These are phyloP conservation scores for Amphimallon solstitiale DNA, from an alignment of 2,888 invertebrate genomes.

Conservation along the genomic window DNA sequence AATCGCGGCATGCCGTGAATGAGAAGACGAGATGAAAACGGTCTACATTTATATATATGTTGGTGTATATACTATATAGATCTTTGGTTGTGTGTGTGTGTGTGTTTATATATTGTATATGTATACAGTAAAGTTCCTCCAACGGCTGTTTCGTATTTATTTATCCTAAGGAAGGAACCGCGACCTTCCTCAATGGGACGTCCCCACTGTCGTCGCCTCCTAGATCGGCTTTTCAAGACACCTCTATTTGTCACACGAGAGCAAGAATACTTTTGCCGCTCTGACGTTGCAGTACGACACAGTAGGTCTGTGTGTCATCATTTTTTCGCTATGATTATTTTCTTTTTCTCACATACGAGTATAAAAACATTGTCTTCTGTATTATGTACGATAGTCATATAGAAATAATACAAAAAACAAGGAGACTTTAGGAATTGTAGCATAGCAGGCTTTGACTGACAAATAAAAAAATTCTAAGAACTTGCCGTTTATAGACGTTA, in stretches of 20 bases:
- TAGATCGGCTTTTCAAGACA: slow-evolving; percentile 44
- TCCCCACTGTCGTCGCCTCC: slow-evolving; percentile 42
- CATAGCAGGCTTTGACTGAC: too few relatives aligned
- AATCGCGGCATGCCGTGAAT: slow-evolving; percentile 46
- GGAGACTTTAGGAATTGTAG: too few relatives aligned
- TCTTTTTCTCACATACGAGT: too few relatives aligned
- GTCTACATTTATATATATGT: slow-evolving; percentile 48
- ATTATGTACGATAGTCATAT: too few relatives aligned
- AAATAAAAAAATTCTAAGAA: too few relatives aligned
- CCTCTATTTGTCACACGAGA: slow-evolving; percentile 43
- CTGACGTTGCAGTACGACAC: too few relatives aligned
- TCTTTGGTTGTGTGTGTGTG: not conserved
- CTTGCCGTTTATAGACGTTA: too few relatives aligned
- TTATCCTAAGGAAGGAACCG: slow-evolving; percentile 49
- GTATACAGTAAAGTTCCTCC: slow-evolving; percentile 2
- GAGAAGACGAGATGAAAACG: slow-evolving; percentile 42
- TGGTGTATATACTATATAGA: not conserved
- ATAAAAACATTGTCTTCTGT: too few relatives aligned
- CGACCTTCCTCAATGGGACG: slow-evolving; percentile 51
- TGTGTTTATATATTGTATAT: not conserved
- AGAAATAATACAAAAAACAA: too few relatives aligned
- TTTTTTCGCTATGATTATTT: too few relatives aligned
- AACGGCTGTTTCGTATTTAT: slow-evolving; percentile 50
- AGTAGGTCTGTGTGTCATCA: too few relatives aligned
- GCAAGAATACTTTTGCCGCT: too few relatives aligned